Percentiles rank a stretch among this genome's conserved stretches.
Conservation (phyloP, 1,140 invertebrate genomes). For the Zophobas atratus region DNA sequence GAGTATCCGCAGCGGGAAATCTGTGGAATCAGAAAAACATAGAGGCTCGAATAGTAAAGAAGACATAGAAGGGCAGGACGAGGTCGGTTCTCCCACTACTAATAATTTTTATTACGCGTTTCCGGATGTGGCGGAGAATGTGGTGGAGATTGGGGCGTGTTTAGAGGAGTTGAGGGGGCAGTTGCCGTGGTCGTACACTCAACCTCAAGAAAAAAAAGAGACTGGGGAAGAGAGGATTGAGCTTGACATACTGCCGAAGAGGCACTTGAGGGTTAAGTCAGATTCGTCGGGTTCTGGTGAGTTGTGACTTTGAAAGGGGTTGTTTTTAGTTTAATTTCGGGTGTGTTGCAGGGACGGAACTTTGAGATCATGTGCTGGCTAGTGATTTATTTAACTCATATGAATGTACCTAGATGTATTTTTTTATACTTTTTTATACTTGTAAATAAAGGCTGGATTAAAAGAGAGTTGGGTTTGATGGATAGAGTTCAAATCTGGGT, state of each 20-base stretch:
- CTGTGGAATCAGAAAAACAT: conserved; percentile 21
- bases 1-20: conserved; percentile 44
- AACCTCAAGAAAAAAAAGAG: background rate
- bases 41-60: conserved; percentile 33
- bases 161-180: conserved; percentile 35
- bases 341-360: conserved; percentile 33
- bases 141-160: background rate
- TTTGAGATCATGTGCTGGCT: conserved; percentile 2
- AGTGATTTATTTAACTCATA: conserved; percentile 16
- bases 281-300: conserved; percentile 9
- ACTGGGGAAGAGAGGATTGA: background rate
- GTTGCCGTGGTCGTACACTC: conserved; percentile 49
- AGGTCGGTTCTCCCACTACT: background rate
- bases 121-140: background rate
- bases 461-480: no score
- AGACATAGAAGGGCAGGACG: background rate
- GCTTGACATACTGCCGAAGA: background rate
- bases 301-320: background rate
- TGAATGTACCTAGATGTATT: background rate
- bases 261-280: background rate
- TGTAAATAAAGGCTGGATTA: no score
- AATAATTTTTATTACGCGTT: conserved; percentile 9
- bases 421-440: background rate
- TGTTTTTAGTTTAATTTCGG: background rate
- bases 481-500: no score